Percentiles rank a stretch among this genome's conserved stretches.
These are phyloP conservation scores for Rattus norvegicus DNA, from an alignment of 2,113 vertebrate genomes.

Conservation along the genomic window DNA sequence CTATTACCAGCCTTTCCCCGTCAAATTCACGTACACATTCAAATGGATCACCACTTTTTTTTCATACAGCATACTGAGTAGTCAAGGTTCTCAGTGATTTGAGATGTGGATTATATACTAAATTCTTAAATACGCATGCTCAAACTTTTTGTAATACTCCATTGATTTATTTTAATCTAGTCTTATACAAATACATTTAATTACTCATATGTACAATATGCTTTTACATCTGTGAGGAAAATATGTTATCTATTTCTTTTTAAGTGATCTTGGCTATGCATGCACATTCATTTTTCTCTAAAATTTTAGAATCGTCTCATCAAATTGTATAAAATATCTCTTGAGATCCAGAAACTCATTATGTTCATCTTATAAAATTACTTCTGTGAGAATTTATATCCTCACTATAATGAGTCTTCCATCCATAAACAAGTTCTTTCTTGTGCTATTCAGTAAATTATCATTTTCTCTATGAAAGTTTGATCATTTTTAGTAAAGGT, in stretches of 20 bases:
- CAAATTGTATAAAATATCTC: slow-evolving; percentile 33
- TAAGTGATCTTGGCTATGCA: slow-evolving; percentile 35
- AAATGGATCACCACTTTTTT: slow-evolving; percentile 20
- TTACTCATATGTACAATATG: slow-evolving; percentile 20
- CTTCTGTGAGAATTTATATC: slow-evolving; percentile 41
- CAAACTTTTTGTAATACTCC: slow-evolving; percentile 2
- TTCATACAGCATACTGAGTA: background rate
- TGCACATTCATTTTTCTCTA: slow-evolving; percentile 22
- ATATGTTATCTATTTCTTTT: slow-evolving; percentile 21
- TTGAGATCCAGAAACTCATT: background rate
- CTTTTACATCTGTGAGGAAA: slow-evolving; percentile 10
- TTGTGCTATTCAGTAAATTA: background rate
- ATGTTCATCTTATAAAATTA: slow-evolving; percentile 38
- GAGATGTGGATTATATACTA: background rate
- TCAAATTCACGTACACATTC: slow-evolving; percentile 21
- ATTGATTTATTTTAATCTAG: slow-evolving; percentile 48
- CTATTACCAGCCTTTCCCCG: background rate
- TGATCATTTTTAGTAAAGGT: background rate
- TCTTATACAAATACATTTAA: slow-evolving; percentile 46
- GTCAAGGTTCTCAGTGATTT: slow-evolving; percentile 35
- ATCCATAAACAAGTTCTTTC: slow-evolving; percentile 15
- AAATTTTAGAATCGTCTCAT: slow-evolving; percentile 46
- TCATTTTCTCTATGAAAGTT: slow-evolving; percentile 37
- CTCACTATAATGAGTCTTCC: background rate
- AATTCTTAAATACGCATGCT: slow-evolving; percentile 9